phyloP scores from a whole-genome alignment of 23 tunicate species.

The Halocynthia roretzi region DNA sequence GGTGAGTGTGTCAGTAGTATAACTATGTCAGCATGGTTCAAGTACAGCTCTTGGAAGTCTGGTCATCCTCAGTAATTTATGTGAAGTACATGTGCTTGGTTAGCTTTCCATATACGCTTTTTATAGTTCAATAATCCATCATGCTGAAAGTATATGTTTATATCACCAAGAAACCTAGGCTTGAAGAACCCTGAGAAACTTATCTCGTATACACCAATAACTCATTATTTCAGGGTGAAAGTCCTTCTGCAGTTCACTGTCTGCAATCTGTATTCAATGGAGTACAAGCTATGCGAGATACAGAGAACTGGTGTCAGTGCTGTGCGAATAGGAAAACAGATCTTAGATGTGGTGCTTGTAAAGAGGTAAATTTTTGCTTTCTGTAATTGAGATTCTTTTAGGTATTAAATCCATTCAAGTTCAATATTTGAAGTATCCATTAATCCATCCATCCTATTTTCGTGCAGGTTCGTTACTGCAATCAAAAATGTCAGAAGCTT shows the following conservation, averaged over 20 bases:
- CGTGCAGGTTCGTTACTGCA: constrained; percentile 69
- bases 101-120: background rate
- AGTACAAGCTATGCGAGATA: constrained; percentile 38
- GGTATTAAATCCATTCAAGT: background rate
- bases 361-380: constrained; percentile 27
- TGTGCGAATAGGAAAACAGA: constrained; percentile 47
- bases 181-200: too few species aligned
- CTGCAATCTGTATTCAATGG: constrained; percentile 58
- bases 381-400: background rate
- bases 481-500: constrained; percentile 70
- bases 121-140: too few species aligned
- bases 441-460: background rate
- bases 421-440: background rate
- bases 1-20: constrained; percentile 12
- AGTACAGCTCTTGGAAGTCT: background rate
- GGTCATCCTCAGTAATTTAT: background rate
- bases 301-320: constrained; percentile 42
- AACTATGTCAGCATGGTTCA: background rate
- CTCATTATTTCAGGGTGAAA: constrained; percentile 81
- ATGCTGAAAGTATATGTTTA: too few species aligned
- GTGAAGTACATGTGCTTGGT: background rate
- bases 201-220: too few species aligned
- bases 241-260: constrained; percentile 62
- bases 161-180: too few species aligned
- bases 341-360: constrained; percentile 65